Conservation (phyloP, 1,140 invertebrate genomes). For the Nylanderia fulva region DNA sequence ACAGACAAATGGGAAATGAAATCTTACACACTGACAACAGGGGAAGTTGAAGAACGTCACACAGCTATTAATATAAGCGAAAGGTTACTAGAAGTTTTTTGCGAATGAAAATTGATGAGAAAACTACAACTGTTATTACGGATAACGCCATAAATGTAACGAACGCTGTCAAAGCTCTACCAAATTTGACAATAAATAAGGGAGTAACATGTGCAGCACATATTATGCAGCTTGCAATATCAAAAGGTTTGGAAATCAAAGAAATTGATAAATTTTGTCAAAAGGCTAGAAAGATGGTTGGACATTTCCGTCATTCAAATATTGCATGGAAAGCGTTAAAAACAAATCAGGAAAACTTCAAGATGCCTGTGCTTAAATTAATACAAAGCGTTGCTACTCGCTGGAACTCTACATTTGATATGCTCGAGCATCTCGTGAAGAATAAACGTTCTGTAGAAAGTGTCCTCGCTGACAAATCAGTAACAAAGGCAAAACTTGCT, state of each 20-base stretch:
- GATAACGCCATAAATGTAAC: background rate
- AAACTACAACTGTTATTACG: background rate
- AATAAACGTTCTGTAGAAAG: background rate
- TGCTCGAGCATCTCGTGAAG: background rate
- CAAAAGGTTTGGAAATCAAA: background rate
- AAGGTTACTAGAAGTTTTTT: background rate
- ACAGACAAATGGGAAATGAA: background rate
- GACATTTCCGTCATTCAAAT: background rate
- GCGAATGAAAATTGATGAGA: background rate
- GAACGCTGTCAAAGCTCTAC: background rate
- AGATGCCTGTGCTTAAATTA: background rate
- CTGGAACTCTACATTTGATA: background rate
- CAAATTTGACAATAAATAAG: background rate
- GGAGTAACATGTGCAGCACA: constrained; percentile 1
- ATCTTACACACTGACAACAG: background rate
- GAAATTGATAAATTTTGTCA: background rate
- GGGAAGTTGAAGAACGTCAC: background rate
- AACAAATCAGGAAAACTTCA: background rate
- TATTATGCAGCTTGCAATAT: background rate
- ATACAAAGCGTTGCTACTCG: background rate
- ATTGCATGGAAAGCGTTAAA: background rate
- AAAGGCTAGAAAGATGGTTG: background rate
- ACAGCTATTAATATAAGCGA: background rate
- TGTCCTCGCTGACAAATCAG: background rate
- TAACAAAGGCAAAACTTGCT: background rate